Conservation (phyloP, 2,797 vertebrate species). For the Syngnathus acus region DNA sequence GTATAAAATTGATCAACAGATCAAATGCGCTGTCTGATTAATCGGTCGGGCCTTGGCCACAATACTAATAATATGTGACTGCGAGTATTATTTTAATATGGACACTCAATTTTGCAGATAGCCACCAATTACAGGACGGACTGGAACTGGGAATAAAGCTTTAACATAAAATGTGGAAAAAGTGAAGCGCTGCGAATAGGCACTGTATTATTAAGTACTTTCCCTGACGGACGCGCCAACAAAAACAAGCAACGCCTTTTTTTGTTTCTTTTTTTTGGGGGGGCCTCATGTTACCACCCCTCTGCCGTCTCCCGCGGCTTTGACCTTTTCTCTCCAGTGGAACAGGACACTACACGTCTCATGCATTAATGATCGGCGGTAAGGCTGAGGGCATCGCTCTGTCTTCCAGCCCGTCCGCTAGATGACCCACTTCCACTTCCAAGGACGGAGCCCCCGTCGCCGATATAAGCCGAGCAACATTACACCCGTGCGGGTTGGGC, state of each 20-base stretch:
- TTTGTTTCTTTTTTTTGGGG: background rate
- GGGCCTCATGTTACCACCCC: conserved; percentile 23
- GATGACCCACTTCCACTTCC: conserved; percentile 58
- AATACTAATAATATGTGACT: no score
- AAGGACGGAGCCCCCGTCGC: conserved; percentile 54
- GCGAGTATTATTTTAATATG: no score
- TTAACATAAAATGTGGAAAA: background rate
- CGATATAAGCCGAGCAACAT: conserved; percentile 16
- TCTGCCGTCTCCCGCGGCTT: conserved; percentile 37
- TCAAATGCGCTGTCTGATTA: no score
- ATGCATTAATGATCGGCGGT: conserved; percentile 76
- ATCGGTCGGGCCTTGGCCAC: no score
- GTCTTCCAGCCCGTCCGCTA: conserved; percentile 55
- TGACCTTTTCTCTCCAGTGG: conserved; percentile 68
- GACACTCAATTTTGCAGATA: background rate
- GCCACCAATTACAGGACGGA: background rate
- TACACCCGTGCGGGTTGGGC: conserved; percentile 26
- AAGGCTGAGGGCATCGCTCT: conserved; percentile 65
- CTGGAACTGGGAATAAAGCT: background rate
- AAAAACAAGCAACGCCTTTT: background rate
- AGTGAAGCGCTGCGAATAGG: background rate
- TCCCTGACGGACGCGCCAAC: background rate
- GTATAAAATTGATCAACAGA: no score
- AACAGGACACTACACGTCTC: conserved; percentile 70
- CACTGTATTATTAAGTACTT: background rate